phyloP scores from a whole-genome alignment of 2,797 vertebrate genomes.

The Bradypus variegatus region DNA sequence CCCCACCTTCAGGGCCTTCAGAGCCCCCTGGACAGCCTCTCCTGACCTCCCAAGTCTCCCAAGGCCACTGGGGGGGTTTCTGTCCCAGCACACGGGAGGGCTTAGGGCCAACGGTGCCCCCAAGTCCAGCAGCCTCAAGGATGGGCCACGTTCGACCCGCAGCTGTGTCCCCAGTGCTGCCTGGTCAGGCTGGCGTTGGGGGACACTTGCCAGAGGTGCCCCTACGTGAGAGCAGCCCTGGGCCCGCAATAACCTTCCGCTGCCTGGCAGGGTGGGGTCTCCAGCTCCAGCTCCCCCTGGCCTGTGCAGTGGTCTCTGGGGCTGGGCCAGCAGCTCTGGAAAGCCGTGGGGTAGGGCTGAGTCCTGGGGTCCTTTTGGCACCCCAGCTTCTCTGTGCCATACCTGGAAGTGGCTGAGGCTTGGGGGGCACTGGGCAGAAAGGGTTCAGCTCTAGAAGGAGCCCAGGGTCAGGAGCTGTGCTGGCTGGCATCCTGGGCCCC shows the following conservation, averaged over 20 bases:
- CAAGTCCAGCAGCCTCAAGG: neutral
- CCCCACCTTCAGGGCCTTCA: neutral
- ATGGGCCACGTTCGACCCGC: rapidly evolving
- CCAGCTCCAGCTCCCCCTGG: too few relatives aligned
- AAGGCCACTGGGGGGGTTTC: rapidly evolving
- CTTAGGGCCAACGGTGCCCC: rapidly evolving
- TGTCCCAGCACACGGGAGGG: rapidly evolving
- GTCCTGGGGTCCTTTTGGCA: neutral
- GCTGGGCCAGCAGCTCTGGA: too few relatives aligned
- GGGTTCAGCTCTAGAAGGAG: neutral
- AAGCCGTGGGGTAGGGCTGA: neutral
- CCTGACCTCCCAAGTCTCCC: neutral
- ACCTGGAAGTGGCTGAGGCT: neutral
- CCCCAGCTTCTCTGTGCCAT: neutral
- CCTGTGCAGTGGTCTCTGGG: too few relatives aligned
- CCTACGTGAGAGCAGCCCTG: neutral
- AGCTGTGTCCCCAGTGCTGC: neutral
- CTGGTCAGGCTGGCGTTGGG: rapidly evolving
- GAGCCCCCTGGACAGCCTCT: too few relatives aligned
- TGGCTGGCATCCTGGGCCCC: neutral
- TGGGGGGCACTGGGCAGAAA: neutral
- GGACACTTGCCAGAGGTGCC: neutral
- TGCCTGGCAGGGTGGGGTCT: neutral
- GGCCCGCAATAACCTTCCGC: neutral
- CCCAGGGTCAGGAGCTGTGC: neutral